A percentile compares a stretch with the other conserved stretches of the same genome.
Evolutionary conservation across 1,140 invertebrate genomes (phyloP).

Genomic region (Drosophila repletoides): DNA sequence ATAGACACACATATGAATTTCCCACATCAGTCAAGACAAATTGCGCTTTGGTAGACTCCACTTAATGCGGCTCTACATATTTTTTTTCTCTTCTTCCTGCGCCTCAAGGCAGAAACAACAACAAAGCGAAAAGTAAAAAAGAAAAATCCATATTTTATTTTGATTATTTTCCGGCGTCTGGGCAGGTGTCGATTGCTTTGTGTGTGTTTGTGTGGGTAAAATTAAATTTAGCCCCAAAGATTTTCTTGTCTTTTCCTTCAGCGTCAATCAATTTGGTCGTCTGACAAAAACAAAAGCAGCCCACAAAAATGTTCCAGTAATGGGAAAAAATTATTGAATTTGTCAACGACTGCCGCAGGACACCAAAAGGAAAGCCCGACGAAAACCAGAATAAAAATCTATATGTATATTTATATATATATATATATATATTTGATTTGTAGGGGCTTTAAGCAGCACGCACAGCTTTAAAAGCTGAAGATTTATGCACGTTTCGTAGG

Average conservation of each 20-base stretch:
- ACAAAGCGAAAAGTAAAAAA: constrained; percentile 62
- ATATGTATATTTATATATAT: background rate
- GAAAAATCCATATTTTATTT: constrained; percentile 79
- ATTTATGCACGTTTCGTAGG: constrained; percentile 68
- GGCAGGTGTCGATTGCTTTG: constrained; percentile 78
- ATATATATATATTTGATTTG: background rate
- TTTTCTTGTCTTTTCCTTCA: constrained; percentile 54
- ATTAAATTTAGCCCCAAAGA: constrained; percentile 68
- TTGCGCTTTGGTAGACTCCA: constrained; percentile 76
- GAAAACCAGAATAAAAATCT: background rate
- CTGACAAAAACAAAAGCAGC: constrained; percentile 62
- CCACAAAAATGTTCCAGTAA: constrained; percentile 66
- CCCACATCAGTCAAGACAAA: constrained; percentile 64
- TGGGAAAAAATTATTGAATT: constrained; percentile 82
- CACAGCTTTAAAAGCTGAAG: constrained; percentile 56
- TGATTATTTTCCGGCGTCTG: constrained; percentile 75
- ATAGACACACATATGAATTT: constrained; percentile 1
- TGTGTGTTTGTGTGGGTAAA: constrained; percentile 20
- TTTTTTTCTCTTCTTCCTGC: constrained; percentile 11
- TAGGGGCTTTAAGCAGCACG: constrained; percentile 21
- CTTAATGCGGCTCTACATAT: constrained; percentile 27
- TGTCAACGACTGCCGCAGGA: constrained; percentile 77
- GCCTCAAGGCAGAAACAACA: constrained; percentile 37
- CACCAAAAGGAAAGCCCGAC: constrained; percentile 6
- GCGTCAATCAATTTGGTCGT: constrained; percentile 75